Evolutionary conservation across 2,797 vertebrate genomes (phyloP).

Genomic region (Tadarida brasiliensis): DNA sequence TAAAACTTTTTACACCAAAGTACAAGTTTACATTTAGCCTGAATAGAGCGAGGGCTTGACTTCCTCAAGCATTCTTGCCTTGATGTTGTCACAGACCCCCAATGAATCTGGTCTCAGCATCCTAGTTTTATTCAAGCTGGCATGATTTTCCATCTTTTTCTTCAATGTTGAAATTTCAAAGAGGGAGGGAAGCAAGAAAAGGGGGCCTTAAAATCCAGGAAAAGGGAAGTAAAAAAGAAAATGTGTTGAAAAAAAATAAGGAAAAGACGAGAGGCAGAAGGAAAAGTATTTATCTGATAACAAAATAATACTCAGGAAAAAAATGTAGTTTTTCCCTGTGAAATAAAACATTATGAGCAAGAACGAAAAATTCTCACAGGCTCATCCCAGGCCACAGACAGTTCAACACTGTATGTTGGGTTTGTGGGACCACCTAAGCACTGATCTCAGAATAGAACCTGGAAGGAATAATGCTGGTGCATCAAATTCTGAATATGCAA

Average conservation of each 20-base stretch:
- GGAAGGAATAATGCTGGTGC: background rate
- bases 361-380: background rate
- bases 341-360: background rate
- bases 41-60: background rate
- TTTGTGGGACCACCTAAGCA: background rate
- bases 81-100: background rate
- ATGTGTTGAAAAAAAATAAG: background rate
- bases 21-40: background rate
- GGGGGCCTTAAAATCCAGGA: background rate
- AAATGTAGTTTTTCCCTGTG: background rate
- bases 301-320: background rate
- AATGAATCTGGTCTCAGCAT: background rate
- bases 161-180: slow-evolving; percentile 2
- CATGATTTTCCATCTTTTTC: background rate
- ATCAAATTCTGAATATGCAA: background rate
- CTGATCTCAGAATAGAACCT: background rate
- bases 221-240: background rate
- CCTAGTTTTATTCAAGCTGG: background rate
- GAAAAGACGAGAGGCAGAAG: background rate
- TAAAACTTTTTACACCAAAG: background rate
- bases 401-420: background rate
- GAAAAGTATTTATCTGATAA: background rate
- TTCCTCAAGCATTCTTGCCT: background rate
- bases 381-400: background rate
- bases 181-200: background rate